Percentiles rank a stretch among this genome's conserved stretches.
These are phyloP conservation scores for Karalla daura DNA, from an alignment of 2,797 vertebrate genomes.

Conservation along the genomic window DNA sequence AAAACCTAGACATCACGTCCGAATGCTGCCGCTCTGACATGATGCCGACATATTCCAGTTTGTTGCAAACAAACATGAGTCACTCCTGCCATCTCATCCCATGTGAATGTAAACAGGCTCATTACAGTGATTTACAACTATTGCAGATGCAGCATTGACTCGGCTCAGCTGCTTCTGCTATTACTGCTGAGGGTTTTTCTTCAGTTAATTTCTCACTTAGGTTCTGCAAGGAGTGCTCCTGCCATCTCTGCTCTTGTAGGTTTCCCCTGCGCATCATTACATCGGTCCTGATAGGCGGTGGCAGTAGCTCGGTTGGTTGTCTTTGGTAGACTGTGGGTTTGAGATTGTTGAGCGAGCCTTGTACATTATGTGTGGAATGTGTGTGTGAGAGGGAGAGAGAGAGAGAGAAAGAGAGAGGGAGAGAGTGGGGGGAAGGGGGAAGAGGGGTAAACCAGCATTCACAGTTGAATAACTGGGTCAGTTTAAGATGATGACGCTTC, in stretches of 20 bases:
- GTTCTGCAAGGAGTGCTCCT: slow-evolving; percentile 55
- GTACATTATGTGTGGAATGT: slow-evolving; percentile 13
- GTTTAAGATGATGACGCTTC: slow-evolving; percentile 73
- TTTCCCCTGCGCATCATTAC: slow-evolving; percentile 44
- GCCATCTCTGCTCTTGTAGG: slow-evolving; percentile 28
- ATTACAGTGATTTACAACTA: slow-evolving; percentile 12
- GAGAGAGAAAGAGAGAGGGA: slow-evolving; percentile 3
- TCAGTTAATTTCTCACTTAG: slow-evolving; percentile 14
- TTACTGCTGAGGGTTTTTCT: neutral
- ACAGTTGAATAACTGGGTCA: slow-evolving; percentile 85
- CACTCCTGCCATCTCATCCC: slow-evolving; percentile 10
- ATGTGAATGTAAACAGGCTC: slow-evolving; percentile 13
- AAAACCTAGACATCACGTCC: slow-evolving; percentile 62
- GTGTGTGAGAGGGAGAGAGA: too few species aligned
- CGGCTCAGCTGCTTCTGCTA: slow-evolving; percentile 1
- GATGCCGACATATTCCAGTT: slow-evolving; percentile 28
- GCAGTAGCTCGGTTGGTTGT: slow-evolving; percentile 39
- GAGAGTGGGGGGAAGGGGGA: slow-evolving; percentile 17
- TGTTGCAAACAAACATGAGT: slow-evolving; percentile 33
- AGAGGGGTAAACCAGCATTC: slow-evolving; percentile 55
- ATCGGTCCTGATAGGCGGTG: slow-evolving; percentile 46
- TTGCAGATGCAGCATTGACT: slow-evolving; percentile 9
- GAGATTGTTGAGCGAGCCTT: slow-evolving; percentile 26
- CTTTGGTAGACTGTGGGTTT: slow-evolving; percentile 42
- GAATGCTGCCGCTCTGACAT: slow-evolving; percentile 40